Percentiles rank a stretch among this genome's conserved stretches.
phyloP scores from a whole-genome alignment of 1,140 invertebrate genomes.

The Palaemon carinicauda region DNA sequence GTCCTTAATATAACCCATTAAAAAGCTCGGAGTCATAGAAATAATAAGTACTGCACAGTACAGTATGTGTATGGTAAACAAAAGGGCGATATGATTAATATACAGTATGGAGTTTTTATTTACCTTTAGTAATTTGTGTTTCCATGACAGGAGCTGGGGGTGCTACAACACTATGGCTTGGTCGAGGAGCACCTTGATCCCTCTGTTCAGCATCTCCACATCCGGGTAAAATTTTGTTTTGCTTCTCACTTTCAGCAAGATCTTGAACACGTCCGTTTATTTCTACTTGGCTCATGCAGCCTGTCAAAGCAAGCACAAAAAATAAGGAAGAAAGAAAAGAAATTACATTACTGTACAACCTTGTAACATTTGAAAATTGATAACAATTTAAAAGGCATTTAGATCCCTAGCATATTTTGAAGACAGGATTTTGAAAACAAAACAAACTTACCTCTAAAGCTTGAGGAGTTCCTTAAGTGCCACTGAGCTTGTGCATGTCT shows the following conservation, averaged over 20 bases:
- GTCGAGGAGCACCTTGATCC: constrained; percentile 37
- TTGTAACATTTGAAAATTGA: no score
- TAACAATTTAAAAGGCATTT: no score
- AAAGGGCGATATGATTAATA: no score
- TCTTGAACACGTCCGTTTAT: constrained; percentile 56
- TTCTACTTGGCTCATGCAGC: constrained; percentile 52
- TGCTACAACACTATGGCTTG: not conserved
- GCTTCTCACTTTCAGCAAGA: constrained; percentile 50
- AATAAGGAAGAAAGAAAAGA: not conserved
- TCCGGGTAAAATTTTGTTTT: constrained; percentile 58
- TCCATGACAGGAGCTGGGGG: not conserved
- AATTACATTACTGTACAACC: not conserved
- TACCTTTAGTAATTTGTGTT: constrained; percentile 1
- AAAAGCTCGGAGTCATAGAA: no score
- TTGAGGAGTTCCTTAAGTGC: constrained; percentile 91
- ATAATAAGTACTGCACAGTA: no score
- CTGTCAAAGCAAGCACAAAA: not conserved
- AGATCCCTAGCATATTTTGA: not conserved
- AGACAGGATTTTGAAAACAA: not conserved
- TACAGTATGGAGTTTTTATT: no score
- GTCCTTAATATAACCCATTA: no score
- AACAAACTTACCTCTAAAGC: constrained; percentile 82
- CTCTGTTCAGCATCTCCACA: constrained; percentile 55
- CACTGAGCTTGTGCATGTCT: constrained; percentile 86
- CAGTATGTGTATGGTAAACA: no score